Base-by-base conservation (phyloP, 2,888 invertebrate species). In the Chrysolina oricalcia region DNA sequence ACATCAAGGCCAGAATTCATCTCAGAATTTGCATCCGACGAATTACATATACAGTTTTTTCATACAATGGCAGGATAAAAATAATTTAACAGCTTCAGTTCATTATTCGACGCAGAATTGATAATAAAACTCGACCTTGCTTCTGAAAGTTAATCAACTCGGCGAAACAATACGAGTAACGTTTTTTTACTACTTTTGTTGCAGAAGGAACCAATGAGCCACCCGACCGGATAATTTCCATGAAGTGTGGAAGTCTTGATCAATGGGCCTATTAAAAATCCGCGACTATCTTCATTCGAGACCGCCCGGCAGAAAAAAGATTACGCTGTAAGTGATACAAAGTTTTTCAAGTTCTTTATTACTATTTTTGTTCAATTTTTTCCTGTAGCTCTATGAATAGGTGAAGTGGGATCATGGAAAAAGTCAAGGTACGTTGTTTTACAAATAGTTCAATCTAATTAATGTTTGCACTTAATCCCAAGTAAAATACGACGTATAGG, bases 231-330 rank as follows among this genome's bases (percentile, higher is more conserved):
- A 75, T 73, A 43, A 77, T 71, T 62, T 78, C 78, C 78, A 80
- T 80, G 80, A 79, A 77, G 77, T 70, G 73, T 67, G 59, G 69
- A 77, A 79, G 64, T 80, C 77, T 74, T 82, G 84, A 84, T 84
- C 84, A 84, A 85, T 83, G 85, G 87, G 86, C 83, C 86, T 86
- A 84, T 84, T 85, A 85, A 84, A 82, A 79, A 81, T 80, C 74
- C 81, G 83, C 76, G 83, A 83, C 79, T 87, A 87, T 83, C 81
- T 86, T 78, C 84, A 85, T 80, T 85, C 86, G 78, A 85, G 87
- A 85, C 87, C 87, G 77, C 87, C 87, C 73, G 88, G 87, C 81
- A 87, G 87, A 74, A 85, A 84, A 85, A 85, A 84, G 83, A 69
- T 76, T 67, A 75, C 72, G 59, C 62, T 75, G 71, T 79, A 77